Evolutionary conservation across 1,140 invertebrate genomes (phyloP), one percentile per base, ranked within the genome.

Genomic region (Bombus superbus): DNA sequence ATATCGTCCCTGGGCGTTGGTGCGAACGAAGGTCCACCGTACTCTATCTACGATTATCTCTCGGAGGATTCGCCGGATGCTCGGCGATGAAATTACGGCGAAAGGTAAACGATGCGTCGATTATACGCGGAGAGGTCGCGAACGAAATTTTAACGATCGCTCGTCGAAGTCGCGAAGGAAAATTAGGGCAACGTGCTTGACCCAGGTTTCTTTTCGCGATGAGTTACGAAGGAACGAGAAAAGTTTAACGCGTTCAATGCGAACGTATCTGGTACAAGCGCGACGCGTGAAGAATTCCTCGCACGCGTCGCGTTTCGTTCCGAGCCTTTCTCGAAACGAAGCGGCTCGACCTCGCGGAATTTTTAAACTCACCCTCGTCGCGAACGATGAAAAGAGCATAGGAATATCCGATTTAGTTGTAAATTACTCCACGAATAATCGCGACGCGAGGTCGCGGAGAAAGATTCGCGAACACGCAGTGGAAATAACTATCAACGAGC

Each of bases 101-200:
- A 38, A 68, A 68, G 32, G 18, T 68, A 68, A 68, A 68, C 66
- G 47, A 53, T 53, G 18, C 47, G 66, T 18, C 35, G 66, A 68
- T 53, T 18, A 53, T 53, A 53, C 47, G 22, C 22, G 15, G 28
- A 0, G n/a, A 75, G 22, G 32, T 1, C 6, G 73, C 18, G n/a
- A 18, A 75, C 25, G 66, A 77, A 77, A 62, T n/a, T 59, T 77
- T 77, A 59, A 77, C 75, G 75, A 77, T 77, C 75, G 75, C 38
- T 57, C 40, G 44, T 77, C 42, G 75, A 77, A 77, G 38, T 77
- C 28, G 3, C 0, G 15, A 8, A 59, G 38, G 8, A 40, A 57
- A 77, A 77, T 77, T 77, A 40, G 75, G 75, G 25, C 75, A 22
- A 62, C 53, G 75, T 77, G 75, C 75, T 77, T 77, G 75, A 77